Evolutionary conservation across 2,113 vertebrate species (phyloP).

Genomic region (Cheilinus undulatus): DNA sequence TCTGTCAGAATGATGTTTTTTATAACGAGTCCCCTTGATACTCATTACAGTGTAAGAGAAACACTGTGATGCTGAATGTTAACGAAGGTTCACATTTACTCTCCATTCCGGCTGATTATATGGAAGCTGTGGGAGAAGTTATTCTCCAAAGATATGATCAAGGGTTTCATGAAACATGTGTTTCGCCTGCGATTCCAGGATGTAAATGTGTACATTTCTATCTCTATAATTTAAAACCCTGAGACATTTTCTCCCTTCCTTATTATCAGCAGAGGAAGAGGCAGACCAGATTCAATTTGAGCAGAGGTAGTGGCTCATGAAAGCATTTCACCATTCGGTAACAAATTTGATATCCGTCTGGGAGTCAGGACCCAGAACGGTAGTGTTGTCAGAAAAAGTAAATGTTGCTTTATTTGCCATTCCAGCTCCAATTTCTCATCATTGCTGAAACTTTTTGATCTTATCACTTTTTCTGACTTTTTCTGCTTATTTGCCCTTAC

Average conservation of each 20-base stretch:
- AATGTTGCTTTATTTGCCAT: constrained; percentile 64
- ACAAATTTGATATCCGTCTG: constrained; percentile 76
- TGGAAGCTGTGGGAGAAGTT: constrained; percentile 14
- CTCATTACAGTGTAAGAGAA: constrained; percentile 43
- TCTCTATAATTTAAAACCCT: constrained; percentile 55
- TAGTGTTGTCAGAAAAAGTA: constrained; percentile 61
- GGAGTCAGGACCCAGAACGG: constrained; percentile 68
- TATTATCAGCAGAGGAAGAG: constrained; percentile 69
- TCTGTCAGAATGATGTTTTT: constrained; percentile 33
- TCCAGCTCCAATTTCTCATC: constrained; percentile 68
- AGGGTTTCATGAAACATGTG: constrained; percentile 39
- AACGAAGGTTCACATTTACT: constrained; percentile 9
- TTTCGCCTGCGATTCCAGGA: constrained; percentile 19
- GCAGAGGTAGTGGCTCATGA: constrained; percentile 72
- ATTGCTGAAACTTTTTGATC: constrained; percentile 58
- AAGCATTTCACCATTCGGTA: constrained; percentile 68
- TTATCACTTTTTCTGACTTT: constrained; percentile 57
- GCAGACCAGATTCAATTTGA: constrained; percentile 70
- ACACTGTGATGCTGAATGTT: background rate
- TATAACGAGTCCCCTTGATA: constrained; percentile 40
- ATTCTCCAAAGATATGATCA: constrained; percentile 44
- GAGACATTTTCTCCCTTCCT: constrained; percentile 17
- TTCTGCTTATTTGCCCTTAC: constrained; percentile 1
- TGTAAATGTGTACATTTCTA: constrained; percentile 60
- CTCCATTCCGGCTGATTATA: constrained; percentile 14